Base-by-base conservation (phyloP, 2,113 vertebrate genomes). In the Paedocypris sp. region DNA sequence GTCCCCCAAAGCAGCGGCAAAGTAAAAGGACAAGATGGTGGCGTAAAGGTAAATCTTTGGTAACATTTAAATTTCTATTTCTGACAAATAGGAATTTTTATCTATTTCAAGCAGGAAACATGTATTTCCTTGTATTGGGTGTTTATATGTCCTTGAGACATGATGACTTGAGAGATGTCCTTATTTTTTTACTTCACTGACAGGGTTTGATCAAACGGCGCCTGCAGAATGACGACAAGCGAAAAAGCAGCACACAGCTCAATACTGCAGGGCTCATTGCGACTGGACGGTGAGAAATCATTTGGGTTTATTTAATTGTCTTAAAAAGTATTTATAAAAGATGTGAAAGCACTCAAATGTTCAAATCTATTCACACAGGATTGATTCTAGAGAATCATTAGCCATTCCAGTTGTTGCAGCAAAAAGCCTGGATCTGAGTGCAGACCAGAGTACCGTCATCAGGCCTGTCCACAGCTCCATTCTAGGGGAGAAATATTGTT, bases 381-480 rank as follows among this genome's bases (percentile, higher is more conserved):
- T 81, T 16, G 81, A 80, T 2, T 96, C 91, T 0, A 75, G 79
- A 11, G 90, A 92, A 46, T 94, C 91, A 0, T 72, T 94, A 51
- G 77, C 84, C 3, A 81, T 85, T 4, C 72, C 83, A 0, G 71
- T 85, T 12, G 75, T 70, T 1, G 61, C 68, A 0, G 66, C 74
- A 2, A 81, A 87, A 0, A 88, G 82, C 41, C 72, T 98, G 29
- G 89, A 94, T 59, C 78, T 98, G 11, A 86, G 77, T 0, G 80
- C 86, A 0, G 88, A 90, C 70, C 76, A 74, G 51, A 82, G 86
- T 0, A 88, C 91, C 1, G 74, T 84, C 29, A 69, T 97, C 65
- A 80, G 91, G 58, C 89, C 92, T 0, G 82, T 98, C 62, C 94
- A 98, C 61, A 87, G 88, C 72, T 97, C 93, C 50, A 86, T 98